Evolutionary conservation across 2,888 invertebrate genomes (phyloP).

Genomic region (Uropetala carovei): DNA sequence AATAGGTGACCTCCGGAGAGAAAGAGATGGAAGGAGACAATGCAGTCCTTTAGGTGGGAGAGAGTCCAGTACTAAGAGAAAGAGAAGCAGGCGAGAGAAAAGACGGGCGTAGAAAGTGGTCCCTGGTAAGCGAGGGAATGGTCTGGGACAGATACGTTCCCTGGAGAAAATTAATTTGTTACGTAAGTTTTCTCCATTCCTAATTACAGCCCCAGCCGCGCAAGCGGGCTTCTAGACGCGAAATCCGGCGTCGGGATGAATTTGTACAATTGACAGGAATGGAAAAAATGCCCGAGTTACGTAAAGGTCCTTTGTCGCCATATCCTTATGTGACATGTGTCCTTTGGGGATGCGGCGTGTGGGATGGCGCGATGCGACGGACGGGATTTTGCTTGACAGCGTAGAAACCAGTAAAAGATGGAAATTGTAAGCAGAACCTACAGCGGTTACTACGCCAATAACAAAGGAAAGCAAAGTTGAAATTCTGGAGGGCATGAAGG

Average conservation of each 20-base stretch:
- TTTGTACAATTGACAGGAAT: not conserved
- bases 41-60: not conserved
- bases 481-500: too few species aligned
- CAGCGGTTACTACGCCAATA: too few species aligned
- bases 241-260: constrained; percentile 1
- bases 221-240: not conserved
- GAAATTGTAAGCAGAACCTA: too few species aligned
- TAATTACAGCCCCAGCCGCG: not conserved
- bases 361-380: not conserved
- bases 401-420: too few species aligned
- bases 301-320: not conserved
- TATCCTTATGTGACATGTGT: not conserved
- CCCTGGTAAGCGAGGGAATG: not conserved
- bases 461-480: too few species aligned
- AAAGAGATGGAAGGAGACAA: not conserved
- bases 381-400: not conserved
- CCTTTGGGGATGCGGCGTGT: not conserved
- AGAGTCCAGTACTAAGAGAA: not conserved
- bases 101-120: not conserved
- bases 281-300: not conserved
- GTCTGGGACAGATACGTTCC: too few species aligned
- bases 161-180: not conserved
- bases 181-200: not conserved
- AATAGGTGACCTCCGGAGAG: not conserved
- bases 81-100: not conserved